Base-by-base conservation (phyloP, 2,113 vertebrate genomes). In the Crotophaga sulcirostris region DNA sequence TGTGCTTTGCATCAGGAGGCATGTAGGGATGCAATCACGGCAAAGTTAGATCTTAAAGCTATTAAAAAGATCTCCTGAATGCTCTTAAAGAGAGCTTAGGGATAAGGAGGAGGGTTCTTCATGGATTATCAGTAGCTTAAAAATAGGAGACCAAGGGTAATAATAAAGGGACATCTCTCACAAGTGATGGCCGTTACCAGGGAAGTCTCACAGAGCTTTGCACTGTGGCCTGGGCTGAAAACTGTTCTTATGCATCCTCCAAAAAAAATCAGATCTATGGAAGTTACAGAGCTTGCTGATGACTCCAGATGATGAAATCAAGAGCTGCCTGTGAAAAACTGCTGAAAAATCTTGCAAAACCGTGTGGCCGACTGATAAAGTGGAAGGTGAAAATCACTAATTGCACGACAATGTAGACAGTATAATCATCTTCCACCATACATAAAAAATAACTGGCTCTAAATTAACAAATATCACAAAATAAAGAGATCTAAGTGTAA, bases 21-120 rank as follows among this genome's bases (percentile, higher is more conserved):
- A 62, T 10, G 24, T 1, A 1, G 55, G 55, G 34, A 77, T 40
- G 73, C 72, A 88, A 93, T 33, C 83, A 26, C 0, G 2, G 79
- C 45, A 51, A 81, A 38, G 80, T 1, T 81, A 68, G 86, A 44
- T 60, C 86, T 68, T 84, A 90, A 92, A 87, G 86, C 80, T 78
- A 55, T 95, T 90, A 84, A 86, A 93, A 75, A 59, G 68, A 96
- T 89, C 89, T 95, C 64, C 80, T 80, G 83, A 73, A 94, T 77
- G 90, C 86, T 92, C 86, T 84, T 87, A 56, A 84, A 70, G 80
- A 81, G 26, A 84, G 34, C 68, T 93, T 23, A 74, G 75, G 70
- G 94, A 74, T 86, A 92, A 93, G 68, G 60, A 73, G 62, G 72
- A 70, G 2, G 8, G 83, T 56, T 93, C 83, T 89, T 92, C 2